phyloP scores from a whole-genome alignment of 2,113 vertebrate genomes.

The Epinephelus cyanopodus region DNA sequence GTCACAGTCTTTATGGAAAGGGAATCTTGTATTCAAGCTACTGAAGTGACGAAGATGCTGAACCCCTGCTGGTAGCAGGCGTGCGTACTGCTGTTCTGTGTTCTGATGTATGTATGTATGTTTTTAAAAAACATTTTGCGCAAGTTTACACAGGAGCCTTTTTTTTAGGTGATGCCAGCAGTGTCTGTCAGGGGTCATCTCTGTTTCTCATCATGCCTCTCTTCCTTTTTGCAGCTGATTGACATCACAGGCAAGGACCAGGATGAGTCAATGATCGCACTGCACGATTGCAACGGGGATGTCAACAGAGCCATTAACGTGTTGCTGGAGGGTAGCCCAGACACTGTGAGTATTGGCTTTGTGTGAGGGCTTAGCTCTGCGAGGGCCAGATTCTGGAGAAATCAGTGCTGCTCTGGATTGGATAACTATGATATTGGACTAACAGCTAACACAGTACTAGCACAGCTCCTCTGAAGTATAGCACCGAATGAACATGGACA shows the following conservation, averaged over 20 bases:
- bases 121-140: background rate
- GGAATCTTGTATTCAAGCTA: background rate
- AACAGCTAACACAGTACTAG: background rate
- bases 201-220: conserved; percentile 37
- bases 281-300: conserved; percentile 98
- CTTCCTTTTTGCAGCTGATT: conserved; percentile 88
- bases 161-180: background rate
- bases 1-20: conserved; percentile 4
- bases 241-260: conserved; percentile 99
- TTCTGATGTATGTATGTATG: background rate
- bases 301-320: conserved; percentile 99
- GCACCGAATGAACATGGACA: background rate
- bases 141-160: background rate
- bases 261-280: conserved; percentile 98
- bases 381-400: conserved; percentile 40
- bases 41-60: background rate
- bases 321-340: conserved; percentile 96
- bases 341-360: conserved; percentile 90
- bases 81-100: background rate
- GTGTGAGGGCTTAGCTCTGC: conserved; percentile 37
- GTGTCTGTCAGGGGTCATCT: background rate
- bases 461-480: background rate
- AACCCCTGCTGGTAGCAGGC: background rate
- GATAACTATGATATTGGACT: conserved; percentile 3
- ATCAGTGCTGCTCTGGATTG: conserved; percentile 42